These are phyloP conservation scores for Eudorcas thomsonii DNA, from an alignment of 2,113 vertebrate genomes.

Conservation along the genomic window DNA sequence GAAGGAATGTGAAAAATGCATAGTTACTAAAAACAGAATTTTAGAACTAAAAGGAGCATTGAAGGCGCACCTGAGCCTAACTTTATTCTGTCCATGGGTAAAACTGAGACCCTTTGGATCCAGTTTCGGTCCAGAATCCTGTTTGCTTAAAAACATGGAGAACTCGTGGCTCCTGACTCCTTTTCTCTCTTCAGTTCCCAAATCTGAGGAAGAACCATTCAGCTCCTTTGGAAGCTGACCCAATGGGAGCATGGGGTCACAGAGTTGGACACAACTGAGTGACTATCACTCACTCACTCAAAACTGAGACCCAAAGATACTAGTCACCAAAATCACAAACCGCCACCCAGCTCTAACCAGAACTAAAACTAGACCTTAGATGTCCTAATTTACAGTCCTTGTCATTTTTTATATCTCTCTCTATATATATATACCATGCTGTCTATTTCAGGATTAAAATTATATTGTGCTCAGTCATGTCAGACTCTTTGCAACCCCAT, in stretches of 20 bases:
- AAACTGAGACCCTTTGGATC: not conserved
- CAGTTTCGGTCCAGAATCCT: not conserved
- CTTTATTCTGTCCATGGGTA: not conserved
- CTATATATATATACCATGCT: not conserved
- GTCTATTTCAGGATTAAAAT: not conserved
- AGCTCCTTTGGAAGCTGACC: not conserved
- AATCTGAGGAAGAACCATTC: not conserved
- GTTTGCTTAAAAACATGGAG: not conserved
- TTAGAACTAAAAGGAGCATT: not conserved
- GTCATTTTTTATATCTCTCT: not conserved
- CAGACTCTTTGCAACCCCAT: not conserved
- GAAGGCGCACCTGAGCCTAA: not conserved
- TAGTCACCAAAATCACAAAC: not conserved
- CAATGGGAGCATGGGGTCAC: not conserved
- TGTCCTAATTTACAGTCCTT: not conserved
- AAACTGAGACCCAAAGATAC: not conserved
- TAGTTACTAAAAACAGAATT: not conserved
- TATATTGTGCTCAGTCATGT: not conserved
- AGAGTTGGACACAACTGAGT: not conserved
- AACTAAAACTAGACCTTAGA: not conserved
- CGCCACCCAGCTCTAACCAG: not conserved
- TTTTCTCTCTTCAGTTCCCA: not conserved
- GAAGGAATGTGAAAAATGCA: not conserved
- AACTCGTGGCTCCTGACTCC: not conserved
- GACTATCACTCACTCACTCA: not conserved